Percentiles rank a stretch among this genome's conserved stretches.
Evolutionary conservation across 2,888 invertebrate genomes (phyloP).

Genomic region (Reticulitermes lucifugus): DNA sequence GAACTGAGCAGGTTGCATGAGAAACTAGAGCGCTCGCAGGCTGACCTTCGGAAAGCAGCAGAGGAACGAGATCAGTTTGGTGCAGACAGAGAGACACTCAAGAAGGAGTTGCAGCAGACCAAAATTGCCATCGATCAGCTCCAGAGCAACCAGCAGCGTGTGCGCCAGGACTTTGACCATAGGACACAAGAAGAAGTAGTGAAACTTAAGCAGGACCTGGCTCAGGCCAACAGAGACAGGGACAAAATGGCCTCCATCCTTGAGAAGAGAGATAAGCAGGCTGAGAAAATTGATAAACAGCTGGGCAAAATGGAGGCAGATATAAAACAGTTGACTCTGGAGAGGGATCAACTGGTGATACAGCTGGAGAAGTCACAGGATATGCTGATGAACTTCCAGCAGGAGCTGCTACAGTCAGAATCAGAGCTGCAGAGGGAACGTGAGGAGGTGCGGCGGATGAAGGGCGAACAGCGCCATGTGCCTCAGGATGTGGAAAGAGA

Average conservation of each 20-base stretch:
- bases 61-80: slow-evolving; percentile 76
- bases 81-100: slow-evolving; percentile 78
- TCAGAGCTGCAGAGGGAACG: slow-evolving; percentile 84
- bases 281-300: slow-evolving; percentile 86
- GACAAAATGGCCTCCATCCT: slow-evolving; percentile 83
- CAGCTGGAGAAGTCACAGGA: slow-evolving; percentile 94
- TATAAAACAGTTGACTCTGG: slow-evolving; percentile 85
- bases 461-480: slow-evolving; percentile 67
- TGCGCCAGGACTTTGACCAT: slow-evolving; percentile 73
- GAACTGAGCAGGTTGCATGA: slow-evolving; percentile 86
- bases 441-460: slow-evolving; percentile 81
- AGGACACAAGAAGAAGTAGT: slow-evolving; percentile 78
- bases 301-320: slow-evolving; percentile 87
- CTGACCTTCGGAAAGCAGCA: slow-evolving; percentile 64
- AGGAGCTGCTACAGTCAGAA: slow-evolving; percentile 87
- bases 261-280: slow-evolving; percentile 82
- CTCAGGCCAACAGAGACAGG: slow-evolving; percentile 77
- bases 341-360: slow-evolving; percentile 87
- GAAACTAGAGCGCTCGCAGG: slow-evolving; percentile 76
- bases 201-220: slow-evolving; percentile 79
- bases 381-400: slow-evolving; percentile 93
- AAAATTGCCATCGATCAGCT: slow-evolving; percentile 73
- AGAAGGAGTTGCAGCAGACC: slow-evolving; percentile 76
- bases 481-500: slow-evolving; percentile 64
- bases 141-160: slow-evolving; percentile 64